Evolutionary conservation across 2,113 vertebrate species (phyloP).

Genomic region (Ramphastos sulfuratus): DNA sequence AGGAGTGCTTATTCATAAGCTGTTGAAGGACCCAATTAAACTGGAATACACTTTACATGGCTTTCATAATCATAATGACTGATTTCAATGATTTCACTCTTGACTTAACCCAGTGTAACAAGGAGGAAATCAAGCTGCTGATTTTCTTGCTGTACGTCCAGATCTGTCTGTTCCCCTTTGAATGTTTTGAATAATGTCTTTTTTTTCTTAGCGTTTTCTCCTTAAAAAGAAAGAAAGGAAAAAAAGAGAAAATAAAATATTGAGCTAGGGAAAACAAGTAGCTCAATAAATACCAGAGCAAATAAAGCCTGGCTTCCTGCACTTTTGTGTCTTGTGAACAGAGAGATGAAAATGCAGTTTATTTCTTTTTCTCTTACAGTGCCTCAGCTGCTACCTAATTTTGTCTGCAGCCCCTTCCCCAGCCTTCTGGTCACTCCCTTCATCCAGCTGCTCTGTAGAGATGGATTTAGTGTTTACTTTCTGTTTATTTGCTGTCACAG

Average conservation of each 20-base stretch:
- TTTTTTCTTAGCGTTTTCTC: no score
- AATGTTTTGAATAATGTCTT: not conserved
- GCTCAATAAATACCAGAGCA: not conserved
- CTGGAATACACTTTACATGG: not conserved
- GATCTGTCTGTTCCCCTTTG: not conserved
- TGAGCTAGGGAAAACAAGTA: not conserved
- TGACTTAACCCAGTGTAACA: not conserved
- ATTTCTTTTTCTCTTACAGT: not conserved
- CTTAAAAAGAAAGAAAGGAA: no score
- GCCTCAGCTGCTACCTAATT: not conserved
- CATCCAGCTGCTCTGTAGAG: not conserved
- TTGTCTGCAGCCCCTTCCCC: not conserved
- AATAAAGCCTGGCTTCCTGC: not conserved
- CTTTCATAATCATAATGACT: not conserved
- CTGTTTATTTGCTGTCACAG: not conserved
- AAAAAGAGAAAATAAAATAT: not conserved
- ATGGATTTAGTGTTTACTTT: not conserved
- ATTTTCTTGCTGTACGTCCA: not conserved
- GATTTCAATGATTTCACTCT: not conserved
- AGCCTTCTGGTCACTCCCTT: not conserved
- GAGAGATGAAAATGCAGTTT: not conserved
- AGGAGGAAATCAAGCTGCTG: not conserved
- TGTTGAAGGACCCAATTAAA: constrained; percentile 33
- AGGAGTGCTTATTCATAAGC: not conserved
- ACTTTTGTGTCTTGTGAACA: not conserved